phyloP scores from a whole-genome alignment of 2,113 vertebrate genomes.

The Herpetotheres cachinnans region DNA sequence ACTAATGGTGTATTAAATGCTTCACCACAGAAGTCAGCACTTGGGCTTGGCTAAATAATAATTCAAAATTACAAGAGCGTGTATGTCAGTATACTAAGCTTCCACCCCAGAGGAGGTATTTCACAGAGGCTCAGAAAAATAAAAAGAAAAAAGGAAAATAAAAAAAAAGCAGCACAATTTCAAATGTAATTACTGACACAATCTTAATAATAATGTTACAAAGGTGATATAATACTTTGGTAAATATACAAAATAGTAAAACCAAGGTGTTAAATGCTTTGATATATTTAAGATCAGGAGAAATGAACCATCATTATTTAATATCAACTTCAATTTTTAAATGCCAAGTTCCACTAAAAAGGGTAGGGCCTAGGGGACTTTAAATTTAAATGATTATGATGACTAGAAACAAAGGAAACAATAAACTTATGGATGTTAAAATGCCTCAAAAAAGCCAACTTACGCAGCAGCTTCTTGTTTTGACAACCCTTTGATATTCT shows the following conservation, averaged over 20 bases:
- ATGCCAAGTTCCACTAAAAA: conserved; percentile 65
- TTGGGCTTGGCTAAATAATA: conserved; percentile 29
- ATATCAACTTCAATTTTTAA: conserved; percentile 80
- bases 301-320: conserved; percentile 75
- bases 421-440: conserved; percentile 72
- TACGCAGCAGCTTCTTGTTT: conserved; percentile 79
- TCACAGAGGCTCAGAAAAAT: not conserved
- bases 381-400: conserved; percentile 70
- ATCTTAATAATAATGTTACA: conserved; percentile 43
- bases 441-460: conserved; percentile 71
- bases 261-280: conserved; percentile 64
- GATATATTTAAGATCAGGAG: conserved; percentile 72
- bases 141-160: not conserved
- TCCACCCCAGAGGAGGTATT: conserved; percentile 4
- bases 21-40: not conserved
- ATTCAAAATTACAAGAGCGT: not conserved
- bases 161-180: not conserved
- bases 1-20: conserved; percentile 45
- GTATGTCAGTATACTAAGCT: not conserved
- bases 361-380: conserved; percentile 65
- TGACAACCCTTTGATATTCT: conserved; percentile 82
- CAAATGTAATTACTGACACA: conserved; percentile 54
- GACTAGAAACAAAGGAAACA: conserved; percentile 77
- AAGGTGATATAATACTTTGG: conserved; percentile 40
- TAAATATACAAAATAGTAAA: conserved; percentile 73